phyloP scores from a whole-genome alignment of 2,888 invertebrate species.

The Campoplex nolae region DNA sequence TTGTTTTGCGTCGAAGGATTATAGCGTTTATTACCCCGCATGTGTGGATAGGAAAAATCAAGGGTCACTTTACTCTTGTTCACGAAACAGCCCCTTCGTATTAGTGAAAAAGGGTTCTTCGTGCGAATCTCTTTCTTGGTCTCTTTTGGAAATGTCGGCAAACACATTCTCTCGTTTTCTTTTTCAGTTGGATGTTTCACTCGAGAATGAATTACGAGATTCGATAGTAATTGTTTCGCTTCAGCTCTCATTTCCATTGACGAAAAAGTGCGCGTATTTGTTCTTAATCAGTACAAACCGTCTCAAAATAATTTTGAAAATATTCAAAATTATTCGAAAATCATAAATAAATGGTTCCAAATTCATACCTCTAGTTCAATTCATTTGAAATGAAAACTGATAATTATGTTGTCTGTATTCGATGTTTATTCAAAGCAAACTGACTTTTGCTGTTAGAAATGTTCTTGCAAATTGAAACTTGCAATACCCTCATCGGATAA shows the following conservation, averaged over 20 bases:
- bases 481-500: background rate
- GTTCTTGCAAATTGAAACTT: background rate
- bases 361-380: no score
- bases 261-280: background rate
- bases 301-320: background rate
- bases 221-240: slow-evolving; percentile 29
- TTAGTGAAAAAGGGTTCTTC: slow-evolving; percentile 45
- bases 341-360: background rate
- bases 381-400: no score
- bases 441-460: background rate
- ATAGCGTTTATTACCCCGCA: slow-evolving; percentile 81
- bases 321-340: background rate
- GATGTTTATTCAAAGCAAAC: background rate
- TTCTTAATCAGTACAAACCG: background rate
- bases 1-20: slow-evolving; percentile 83
- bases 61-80: slow-evolving; percentile 65
- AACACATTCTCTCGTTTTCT: slow-evolving; percentile 32
- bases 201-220: slow-evolving; percentile 41
- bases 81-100: slow-evolving; percentile 32
- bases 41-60: slow-evolving; percentile 55
- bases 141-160: slow-evolving; percentile 33
- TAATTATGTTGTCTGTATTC: no score
- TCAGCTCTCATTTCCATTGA: background rate
- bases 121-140: slow-evolving; percentile 21
- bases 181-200: slow-evolving; percentile 31